Evolutionary conservation across 2,797 vertebrate species (phyloP), one percentile per base, ranked within the genome.

Genomic region (Paedocypris micromegethes): DNA sequence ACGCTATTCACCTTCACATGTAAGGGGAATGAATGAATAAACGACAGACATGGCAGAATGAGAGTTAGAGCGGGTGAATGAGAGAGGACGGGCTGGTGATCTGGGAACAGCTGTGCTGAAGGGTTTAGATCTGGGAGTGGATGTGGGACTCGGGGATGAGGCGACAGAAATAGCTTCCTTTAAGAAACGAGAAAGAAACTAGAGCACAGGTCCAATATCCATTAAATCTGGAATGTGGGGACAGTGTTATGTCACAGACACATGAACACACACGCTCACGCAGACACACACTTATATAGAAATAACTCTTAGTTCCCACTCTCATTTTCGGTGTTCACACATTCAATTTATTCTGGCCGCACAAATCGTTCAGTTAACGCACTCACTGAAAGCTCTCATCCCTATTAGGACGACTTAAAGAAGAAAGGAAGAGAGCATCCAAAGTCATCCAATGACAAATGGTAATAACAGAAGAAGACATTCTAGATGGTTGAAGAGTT

Each of bases 301-400:
- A 65, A 70, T 74, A 74, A 63, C 62, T 48, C 45, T 54, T 55
- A 9, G 63, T 74, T 75, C 82, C 23, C 79, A 83, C 80, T 84
- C 79, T 78, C 81, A 86, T 87, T 86, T 83, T 81, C 82, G 77
- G 82, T 83, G 83, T 85, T 76, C 82, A 79, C 79, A 82, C 82
- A 86, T 87, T 83, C 82, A 85, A 85, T 85, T 86, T 85, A 78
- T 73, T 77, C 64, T 64, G 56, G 62, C 65, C 72, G 66, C 50
- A 67, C 63, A 78, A 67, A 52, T 55, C 8, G 40, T 53, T 41
- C 9, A 66, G 47, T 47, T 60, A 72, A 56, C 54, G 41, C 53
- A 57, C 66, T 68, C 9, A 57, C 8, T 57, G 60, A 60, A 42
- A 39, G 9, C 55, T 54, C 23, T 74, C 46, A 46, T 40, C 42